Base-by-base conservation (phyloP, 1,140 invertebrate genomes). In the Sminthurinus signatus region DNA sequence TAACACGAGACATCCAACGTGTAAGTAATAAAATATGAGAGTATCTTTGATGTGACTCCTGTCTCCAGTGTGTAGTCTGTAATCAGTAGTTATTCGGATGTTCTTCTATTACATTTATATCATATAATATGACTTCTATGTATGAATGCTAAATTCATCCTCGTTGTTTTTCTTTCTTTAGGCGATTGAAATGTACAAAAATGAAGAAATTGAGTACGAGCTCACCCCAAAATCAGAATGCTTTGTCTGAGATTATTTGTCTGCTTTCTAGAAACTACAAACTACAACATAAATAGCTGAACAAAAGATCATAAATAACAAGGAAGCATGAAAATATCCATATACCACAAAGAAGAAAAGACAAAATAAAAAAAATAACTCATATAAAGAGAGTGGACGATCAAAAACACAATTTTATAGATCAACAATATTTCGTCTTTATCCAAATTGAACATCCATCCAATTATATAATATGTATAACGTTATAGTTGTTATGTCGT, bases 161-260 rank as follows among this genome's bases (percentile, higher is more conserved):
- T 48, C 52, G 12, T 56, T 52, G 29, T 62, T 68, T 67, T 28
- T 64, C 75, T 74, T 71, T 48, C 84, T 83, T 51, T 81, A 95
- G 90, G 84, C 93, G 72, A 85, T 96, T 77, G 92, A 96, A 77
- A 88, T 94, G 82, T 93, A 93, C 81, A 92, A 93, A 79, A 91
- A 93, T 79, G 91, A 92, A 78, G 92, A 96, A 77, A 84, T 91
- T 68, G 91, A 94, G 74, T 92, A 91, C 75, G 89, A 93, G 74
- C 83, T 95, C 79, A 87, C 88, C 73, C 86, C 86, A 73, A 96
- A 93, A 79, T 84, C 84, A 67, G 91, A 93, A 76, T 93, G 91
- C 78, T 94, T 90, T 79, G 89, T 86, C 77, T 91, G 82, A 85
- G 28, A 23, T 8, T 48, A 19, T 10, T 48, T 8, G 8, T n/a